A percentile compares a stretch with the other conserved stretches of the same genome.
Evolutionary conservation across 2,113 vertebrate genomes (phyloP).

Genomic region (human (Homo sapiens)): GRCh38 chr15:65206501-65207000

Average conservation of each 20-base stretch:
- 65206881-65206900: slow-evolving; percentile 86
- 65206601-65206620: neutral
- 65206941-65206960: slow-evolving; percentile 86
- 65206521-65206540: neutral
- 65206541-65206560: neutral
- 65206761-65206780: slow-evolving; percentile 53
- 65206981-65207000: slow-evolving; percentile 92
- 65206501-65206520: neutral
- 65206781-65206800: slow-evolving; percentile 91
- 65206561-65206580: neutral
- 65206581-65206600: neutral
- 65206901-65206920: slow-evolving; percentile 91
- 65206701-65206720: neutral
- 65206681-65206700: neutral
- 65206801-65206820: slow-evolving; percentile 89
- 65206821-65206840: slow-evolving; percentile 87
- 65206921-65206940: slow-evolving; percentile 88
- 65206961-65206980: slow-evolving; percentile 93
- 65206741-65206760: neutral
- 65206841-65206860: slow-evolving; percentile 95
- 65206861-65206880: slow-evolving; percentile 86
- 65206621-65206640: neutral
- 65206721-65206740: neutral
- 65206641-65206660: neutral
- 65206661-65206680: fast-evolving